Evolutionary conservation across 2,113 vertebrate species (phyloP), one percentile per base, ranked within the genome.

Genomic region (Aphyosemion australe): DNA sequence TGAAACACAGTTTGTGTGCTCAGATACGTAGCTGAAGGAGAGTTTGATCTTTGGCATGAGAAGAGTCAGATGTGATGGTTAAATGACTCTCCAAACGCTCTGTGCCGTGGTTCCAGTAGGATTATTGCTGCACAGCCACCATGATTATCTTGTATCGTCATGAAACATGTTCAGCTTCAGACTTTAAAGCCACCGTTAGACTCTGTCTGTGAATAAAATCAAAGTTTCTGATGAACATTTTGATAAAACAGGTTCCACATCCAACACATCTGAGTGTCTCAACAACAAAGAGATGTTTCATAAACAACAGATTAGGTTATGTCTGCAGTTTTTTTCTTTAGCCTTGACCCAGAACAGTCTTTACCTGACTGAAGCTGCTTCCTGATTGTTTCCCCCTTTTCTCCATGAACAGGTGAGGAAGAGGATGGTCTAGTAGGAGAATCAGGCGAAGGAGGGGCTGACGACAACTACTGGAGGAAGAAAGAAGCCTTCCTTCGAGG

Each of bases 391-490:
- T 32, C 47, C 4, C 12, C 37, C 68, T 12, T 2, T 56, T 18
- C 48, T 46, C 16, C 49, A 60, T 80, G 48, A 46, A 60, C 50
- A 69, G 80, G 78, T 64, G 91, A 89, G 65, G 87, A 88, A 58
- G 88, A 88, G 26, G 85, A 84, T 4, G 76, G 79, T 32, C 68
- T 65, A 0, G 21, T 60, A 41, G 78, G 74, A 62, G 80, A 85
- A 46, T 77, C 84, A 34, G 80, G 71, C 46, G 86, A 88, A 48
- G 87, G 74, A 42, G 86, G 56, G 20, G 65, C 34, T 62, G 92
- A 91, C 8, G 88, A 87, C 51, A 90, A 72, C 76, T 91, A 91
- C 89, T 93, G 92, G 93, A 92, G 84, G 78, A 91, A 78, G 82
- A 92, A 91, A 65, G 88, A 88, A 53, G 82, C 88, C 16, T 87